These are phyloP conservation scores for Carettochelys insculpta DNA, from an alignment of 2,113 vertebrate species.

Conservation along the genomic window DNA sequence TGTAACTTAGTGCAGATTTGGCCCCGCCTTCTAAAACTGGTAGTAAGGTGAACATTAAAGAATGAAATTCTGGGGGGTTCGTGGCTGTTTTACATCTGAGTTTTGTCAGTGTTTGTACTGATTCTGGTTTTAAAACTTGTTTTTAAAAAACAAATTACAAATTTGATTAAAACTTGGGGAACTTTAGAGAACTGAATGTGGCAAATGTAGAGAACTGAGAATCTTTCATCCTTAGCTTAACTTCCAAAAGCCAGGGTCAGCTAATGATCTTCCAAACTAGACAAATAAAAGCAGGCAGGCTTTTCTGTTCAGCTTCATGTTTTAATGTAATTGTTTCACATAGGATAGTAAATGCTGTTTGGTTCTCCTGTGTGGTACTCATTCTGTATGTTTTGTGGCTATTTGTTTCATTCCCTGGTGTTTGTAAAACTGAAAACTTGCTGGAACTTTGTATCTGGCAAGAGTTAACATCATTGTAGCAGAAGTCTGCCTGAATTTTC, in stretches of 20 bases:
- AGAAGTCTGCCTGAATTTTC: slow-evolving; percentile 27
- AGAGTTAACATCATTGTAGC: slow-evolving; percentile 16
- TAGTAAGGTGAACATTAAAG: slow-evolving; percentile 7
- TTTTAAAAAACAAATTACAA: not conserved
- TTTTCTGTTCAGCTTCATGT: not conserved
- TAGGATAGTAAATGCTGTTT: not conserved
- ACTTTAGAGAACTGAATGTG: accelerated
- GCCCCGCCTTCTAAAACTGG: slow-evolving; percentile 22
- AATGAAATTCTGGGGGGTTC: slow-evolving; percentile 2
- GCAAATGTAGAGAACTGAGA: accelerated
- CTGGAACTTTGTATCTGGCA: slow-evolving; percentile 36
- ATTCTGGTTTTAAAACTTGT: slow-evolving; percentile 26
- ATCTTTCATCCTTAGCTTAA: not conserved
- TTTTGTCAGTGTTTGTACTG: not conserved
- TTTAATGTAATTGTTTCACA: not conserved
- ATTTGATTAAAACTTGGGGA: not conserved
- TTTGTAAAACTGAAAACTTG: not conserved
- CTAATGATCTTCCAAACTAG: not conserved
- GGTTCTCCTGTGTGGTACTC: not conserved
- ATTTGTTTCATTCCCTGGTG: not conserved
- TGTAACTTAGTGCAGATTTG: not conserved
- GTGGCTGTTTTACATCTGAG: not conserved
- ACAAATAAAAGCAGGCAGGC: not conserved
- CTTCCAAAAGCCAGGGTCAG: not conserved
- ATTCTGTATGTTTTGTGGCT: not conserved